These are phyloP conservation scores for Pristionchus entomophagus DNA, from an alignment of 2,888 invertebrate genomes.

Conservation along the genomic window DNA sequence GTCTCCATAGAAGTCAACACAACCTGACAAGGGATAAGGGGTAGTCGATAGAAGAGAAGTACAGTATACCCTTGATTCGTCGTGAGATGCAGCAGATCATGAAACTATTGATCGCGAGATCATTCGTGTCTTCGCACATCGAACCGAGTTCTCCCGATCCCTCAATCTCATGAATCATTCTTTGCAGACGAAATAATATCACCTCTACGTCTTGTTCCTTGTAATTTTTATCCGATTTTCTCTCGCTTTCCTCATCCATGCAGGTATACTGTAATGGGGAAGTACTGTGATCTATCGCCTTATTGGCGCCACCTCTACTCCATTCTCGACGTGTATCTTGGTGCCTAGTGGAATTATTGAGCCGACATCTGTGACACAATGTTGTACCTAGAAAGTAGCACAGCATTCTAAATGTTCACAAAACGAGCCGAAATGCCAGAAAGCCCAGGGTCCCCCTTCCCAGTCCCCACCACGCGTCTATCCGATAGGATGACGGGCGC, in stretches of 20 bases:
- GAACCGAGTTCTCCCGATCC: constrained; percentile 46
- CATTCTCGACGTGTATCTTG: constrained; percentile 31
- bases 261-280: constrained; percentile 32
- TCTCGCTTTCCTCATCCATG: background rate
- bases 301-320: constrained; percentile 23
- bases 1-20: constrained; percentile 43
- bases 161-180: background rate
- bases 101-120: constrained; percentile 44
- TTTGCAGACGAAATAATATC: background rate
- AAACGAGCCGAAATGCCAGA: no score
- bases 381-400: constrained; percentile 39
- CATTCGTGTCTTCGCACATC: constrained; percentile 43
- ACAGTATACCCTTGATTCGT: constrained; percentile 43
- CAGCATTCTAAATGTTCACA: no score
- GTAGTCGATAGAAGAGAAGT: background rate
- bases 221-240: background rate
- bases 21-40: background rate
- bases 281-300: background rate
- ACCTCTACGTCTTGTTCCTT: constrained; percentile 44
- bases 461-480: no score
- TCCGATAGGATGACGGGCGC: no score
- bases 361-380: constrained; percentile 47
- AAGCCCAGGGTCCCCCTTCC: no score
- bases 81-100: constrained; percentile 47
- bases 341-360: constrained; percentile 41